Evolutionary conservation across 2,113 vertebrate species (phyloP).

Genomic region (Diadophis punctatus): DNA sequence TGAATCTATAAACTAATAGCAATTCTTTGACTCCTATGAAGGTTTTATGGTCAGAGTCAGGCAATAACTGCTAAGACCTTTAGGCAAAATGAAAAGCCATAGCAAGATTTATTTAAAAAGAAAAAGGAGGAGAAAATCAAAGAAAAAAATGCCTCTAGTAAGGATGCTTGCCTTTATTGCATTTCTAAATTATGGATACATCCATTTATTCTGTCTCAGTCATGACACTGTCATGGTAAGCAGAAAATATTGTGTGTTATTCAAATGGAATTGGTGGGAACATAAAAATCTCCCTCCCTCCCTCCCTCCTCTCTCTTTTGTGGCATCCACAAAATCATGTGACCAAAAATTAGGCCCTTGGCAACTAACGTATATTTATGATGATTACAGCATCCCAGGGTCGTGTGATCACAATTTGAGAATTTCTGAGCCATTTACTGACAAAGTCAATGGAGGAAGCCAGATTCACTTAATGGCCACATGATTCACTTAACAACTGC

Average conservation of each 20-base stretch:
- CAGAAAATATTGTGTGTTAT: constrained; percentile 13
- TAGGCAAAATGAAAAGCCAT: constrained; percentile 41
- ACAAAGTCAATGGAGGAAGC: neutral
- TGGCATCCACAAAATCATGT: neutral
- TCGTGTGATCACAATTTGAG: neutral
- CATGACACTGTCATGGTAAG: constrained; percentile 16
- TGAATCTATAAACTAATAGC: constrained; percentile 44
- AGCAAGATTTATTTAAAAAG: constrained; percentile 33
- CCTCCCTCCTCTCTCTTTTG: neutral
- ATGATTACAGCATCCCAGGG: neutral
- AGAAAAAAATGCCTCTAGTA: constrained; percentile 2
- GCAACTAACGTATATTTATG: neutral
- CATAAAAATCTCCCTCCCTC: neutral
- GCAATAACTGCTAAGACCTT: constrained; percentile 37
- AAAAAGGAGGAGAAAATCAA: constrained; percentile 20
- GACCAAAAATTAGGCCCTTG: neutral
- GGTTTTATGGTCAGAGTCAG: constrained; percentile 33
- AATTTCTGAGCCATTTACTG: neutral
- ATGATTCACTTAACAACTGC: neutral
- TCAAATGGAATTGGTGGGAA: constrained; percentile 9
- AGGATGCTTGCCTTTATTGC: constrained; percentile 35
- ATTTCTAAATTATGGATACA: constrained; percentile 34
- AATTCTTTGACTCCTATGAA: constrained; percentile 37
- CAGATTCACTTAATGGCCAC: neutral
- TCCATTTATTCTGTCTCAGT: constrained; percentile 29